Conservation (phyloP, 2,797 vertebrate genomes). For the Cynodonichthys magdalenae region DNA sequence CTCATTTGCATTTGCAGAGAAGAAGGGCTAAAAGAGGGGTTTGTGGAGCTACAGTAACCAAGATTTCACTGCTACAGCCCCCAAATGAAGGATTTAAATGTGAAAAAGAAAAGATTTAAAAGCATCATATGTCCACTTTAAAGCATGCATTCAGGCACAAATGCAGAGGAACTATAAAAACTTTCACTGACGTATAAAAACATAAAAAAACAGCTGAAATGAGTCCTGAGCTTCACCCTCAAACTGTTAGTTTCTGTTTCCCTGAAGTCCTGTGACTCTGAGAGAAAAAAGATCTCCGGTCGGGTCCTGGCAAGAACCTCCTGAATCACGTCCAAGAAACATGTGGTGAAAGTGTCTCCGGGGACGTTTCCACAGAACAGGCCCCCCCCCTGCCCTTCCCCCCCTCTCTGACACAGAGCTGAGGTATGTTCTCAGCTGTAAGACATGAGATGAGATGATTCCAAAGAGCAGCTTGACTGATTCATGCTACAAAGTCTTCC, state of each 20-base stretch:
- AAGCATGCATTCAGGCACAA: background rate
- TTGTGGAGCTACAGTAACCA: too few relatives aligned
- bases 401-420: background rate
- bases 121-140: too few relatives aligned
- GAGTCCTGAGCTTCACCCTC: background rate
- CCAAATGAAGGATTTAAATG: too few relatives aligned
- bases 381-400: background rate
- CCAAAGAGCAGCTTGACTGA: background rate
- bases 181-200: background rate
- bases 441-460: fast-evolving
- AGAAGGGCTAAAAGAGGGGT: too few relatives aligned
- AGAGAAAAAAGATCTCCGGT: constrained; percentile 44
- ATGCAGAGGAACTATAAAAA: too few relatives aligned
- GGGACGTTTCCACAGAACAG: constrained; percentile 46
- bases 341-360: constrained; percentile 14
- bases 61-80: too few relatives aligned
- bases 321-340: constrained; percentile 30
- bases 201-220: too few relatives aligned
- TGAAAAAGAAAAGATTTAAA: too few relatives aligned
- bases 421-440: fast-evolving
- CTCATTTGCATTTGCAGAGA: too few relatives aligned
- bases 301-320: constrained; percentile 42
- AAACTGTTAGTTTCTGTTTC: constrained; percentile 57
- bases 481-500: too few relatives aligned
- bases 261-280: constrained; percentile 24